phyloP scores from a whole-genome alignment of 1,140 invertebrate species.

The Harpegnathos saltator region DNA sequence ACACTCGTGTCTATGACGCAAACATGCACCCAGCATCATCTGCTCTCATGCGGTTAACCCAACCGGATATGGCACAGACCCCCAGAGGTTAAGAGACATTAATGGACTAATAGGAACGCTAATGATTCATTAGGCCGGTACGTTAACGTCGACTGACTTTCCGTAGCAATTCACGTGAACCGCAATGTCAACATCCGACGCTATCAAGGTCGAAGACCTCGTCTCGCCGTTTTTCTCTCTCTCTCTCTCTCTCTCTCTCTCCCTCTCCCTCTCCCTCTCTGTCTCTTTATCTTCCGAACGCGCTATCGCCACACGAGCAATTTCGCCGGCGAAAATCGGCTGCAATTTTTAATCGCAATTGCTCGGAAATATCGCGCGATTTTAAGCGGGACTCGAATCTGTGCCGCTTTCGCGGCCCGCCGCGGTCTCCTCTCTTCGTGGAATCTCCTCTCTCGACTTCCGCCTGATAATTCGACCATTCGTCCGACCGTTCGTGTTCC shows the following conservation, averaged over 20 bases:
- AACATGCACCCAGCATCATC: slow-evolving; percentile 64
- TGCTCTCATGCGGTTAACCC: slow-evolving; percentile 63
- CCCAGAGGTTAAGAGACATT: slow-evolving; percentile 78
- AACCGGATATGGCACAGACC: slow-evolving; percentile 81
- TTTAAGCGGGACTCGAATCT: no score
- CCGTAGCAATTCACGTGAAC: slow-evolving; percentile 31
- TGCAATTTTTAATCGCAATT: not conserved
- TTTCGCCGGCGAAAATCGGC: no score
- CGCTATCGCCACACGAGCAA: not conserved
- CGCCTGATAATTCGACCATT: not conserved
- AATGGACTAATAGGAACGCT: slow-evolving; percentile 75
- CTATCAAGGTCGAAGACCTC: slow-evolving; percentile 29
- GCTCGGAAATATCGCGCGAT: no score
- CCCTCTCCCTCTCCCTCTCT: no score
- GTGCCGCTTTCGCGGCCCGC: not conserved
- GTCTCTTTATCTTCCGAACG: slow-evolving; percentile 28
- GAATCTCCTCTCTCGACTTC: not conserved
- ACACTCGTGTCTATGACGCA: slow-evolving; percentile 61
- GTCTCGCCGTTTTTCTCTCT: no score
- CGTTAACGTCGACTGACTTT: slow-evolving; percentile 56
- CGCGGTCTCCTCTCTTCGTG: no score
- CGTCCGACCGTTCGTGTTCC: not conserved
- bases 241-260: no score
- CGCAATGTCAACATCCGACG: slow-evolving; percentile 47
- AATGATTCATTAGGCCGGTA: slow-evolving; percentile 77